Evolutionary conservation across 2,888 invertebrate genomes (phyloP).

Genomic region (Nephrotoma appendiculata): DNA sequence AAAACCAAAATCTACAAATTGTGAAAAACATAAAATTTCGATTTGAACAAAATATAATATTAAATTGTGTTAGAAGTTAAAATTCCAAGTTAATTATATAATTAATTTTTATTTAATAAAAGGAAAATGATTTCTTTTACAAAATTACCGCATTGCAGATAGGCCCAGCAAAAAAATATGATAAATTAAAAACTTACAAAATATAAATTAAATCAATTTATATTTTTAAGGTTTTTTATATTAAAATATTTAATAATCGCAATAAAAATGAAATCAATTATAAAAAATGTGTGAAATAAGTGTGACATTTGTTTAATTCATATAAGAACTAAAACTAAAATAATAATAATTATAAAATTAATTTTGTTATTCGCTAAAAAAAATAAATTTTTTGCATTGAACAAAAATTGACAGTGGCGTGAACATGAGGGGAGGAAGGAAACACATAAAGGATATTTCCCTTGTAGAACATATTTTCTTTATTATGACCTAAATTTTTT

Average conservation of each 20-base stretch:
- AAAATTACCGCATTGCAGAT: background rate
- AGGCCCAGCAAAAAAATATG: background rate
- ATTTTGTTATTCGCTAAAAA: background rate
- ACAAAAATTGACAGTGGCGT: background rate
- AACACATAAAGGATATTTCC: background rate
- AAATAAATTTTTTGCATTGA: background rate
- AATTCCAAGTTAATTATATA: background rate
- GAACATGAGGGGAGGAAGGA: background rate
- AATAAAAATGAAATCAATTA: background rate
- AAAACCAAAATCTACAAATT: background rate
- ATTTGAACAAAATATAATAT: background rate
- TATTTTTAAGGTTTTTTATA: background rate
- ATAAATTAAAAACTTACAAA: background rate
- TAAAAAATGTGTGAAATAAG: background rate
- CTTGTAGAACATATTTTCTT: background rate
- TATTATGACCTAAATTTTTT: background rate
- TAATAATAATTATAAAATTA: background rate
- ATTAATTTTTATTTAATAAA: background rate
- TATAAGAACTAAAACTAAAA: background rate
- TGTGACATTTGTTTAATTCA: background rate
- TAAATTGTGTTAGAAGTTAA: background rate
- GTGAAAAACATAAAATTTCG: background rate
- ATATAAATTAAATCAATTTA: background rate
- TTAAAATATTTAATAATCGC: background rate
- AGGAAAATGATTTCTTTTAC: background rate